phyloP scores from a whole-genome alignment of 2,113 vertebrate species.

The Caloenas nicobarica region DNA sequence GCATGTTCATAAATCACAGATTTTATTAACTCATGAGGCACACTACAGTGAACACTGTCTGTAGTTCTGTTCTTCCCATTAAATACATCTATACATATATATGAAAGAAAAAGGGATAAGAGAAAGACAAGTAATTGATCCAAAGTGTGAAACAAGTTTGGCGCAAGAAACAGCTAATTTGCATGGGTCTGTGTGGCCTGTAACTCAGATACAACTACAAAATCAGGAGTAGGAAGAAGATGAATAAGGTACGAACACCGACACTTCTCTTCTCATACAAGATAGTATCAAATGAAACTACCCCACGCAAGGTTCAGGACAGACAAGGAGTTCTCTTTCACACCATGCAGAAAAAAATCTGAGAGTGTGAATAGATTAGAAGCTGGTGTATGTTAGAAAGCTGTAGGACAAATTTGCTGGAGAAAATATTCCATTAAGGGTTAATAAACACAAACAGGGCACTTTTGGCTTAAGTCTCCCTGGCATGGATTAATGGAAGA shows the following conservation, averaged over 20 bases:
- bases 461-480: background rate
- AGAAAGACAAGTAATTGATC: background rate
- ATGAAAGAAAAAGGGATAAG: background rate
- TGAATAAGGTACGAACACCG: fast-evolving
- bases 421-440: background rate
- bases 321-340: background rate
- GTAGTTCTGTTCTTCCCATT: background rate
- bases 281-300: background rate
- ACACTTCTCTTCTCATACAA: background rate
- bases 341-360: background rate
- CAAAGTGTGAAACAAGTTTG: background rate
- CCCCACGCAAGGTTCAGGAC: background rate
- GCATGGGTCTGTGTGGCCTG: background rate
- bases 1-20: slow-evolving; percentile 30
- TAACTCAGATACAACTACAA: background rate
- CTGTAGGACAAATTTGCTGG: background rate
- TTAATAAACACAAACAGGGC: background rate
- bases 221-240: background rate
- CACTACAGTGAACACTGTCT: background rate
- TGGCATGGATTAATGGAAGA: background rate
- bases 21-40: slow-evolving; percentile 17
- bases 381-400: background rate
- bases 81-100: too few species aligned
- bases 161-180: background rate
- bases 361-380: background rate